phyloP scores from a whole-genome alignment of 2,888 invertebrate genomes.

The Aleiodes leptofemur region DNA sequence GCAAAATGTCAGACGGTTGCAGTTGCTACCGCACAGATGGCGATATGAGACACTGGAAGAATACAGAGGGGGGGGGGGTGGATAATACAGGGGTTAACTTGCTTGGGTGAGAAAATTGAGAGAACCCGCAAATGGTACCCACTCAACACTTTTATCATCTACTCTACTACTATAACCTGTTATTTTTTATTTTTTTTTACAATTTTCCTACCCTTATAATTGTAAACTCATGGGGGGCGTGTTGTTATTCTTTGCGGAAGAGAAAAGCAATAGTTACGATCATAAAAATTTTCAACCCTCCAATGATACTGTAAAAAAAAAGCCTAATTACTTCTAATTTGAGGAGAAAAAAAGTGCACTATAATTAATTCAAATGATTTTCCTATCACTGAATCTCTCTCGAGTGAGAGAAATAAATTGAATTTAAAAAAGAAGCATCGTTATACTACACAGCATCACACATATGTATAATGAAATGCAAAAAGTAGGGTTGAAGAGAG shows the following conservation, averaged over 20 bases:
- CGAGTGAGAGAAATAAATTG: slow-evolving; percentile 26
- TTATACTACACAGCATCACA: background rate
- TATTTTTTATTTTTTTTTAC: background rate
- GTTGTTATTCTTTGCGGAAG: background rate
- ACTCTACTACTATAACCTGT: background rate
- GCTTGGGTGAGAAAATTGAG: slow-evolving; percentile 22
- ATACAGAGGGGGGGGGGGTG: slow-evolving; percentile 23
- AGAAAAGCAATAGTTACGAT: background rate
- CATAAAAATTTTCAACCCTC: background rate
- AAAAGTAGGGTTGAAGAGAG: no score
- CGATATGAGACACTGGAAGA: slow-evolving; percentile 46
- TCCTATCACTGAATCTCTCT: background rate
- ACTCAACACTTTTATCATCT: background rate
- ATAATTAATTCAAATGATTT: slow-evolving; percentile 16
- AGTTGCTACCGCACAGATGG: slow-evolving; percentile 56
- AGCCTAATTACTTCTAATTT: no score
- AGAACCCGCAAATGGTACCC: slow-evolving; percentile 47
- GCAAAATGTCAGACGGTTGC: slow-evolving; percentile 2
- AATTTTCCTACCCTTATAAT: background rate
- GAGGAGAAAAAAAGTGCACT: background rate
- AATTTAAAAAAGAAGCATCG: slow-evolving; percentile 15
- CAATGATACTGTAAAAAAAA: background rate
- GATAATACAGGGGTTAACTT: slow-evolving; percentile 24
- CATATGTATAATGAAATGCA: background rate
- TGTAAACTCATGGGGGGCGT: background rate